Evolutionary conservation across 2,888 invertebrate genomes (phyloP).

Genomic region (Drosophila colorata): DNA sequence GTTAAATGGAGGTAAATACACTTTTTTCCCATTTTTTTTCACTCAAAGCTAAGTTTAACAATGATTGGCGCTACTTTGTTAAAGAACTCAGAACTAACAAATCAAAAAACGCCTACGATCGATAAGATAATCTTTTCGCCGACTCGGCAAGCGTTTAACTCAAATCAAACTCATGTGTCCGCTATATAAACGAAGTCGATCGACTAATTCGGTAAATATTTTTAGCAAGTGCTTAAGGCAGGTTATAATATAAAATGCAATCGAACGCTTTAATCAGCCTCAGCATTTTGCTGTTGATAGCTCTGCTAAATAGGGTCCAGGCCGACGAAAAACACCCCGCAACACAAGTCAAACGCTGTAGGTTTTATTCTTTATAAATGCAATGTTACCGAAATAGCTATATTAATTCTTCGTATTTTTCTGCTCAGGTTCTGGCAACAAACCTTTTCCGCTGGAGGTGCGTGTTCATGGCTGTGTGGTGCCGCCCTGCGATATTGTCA

Average conservation of each 20-base stretch:
- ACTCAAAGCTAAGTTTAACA: constrained; percentile 1
- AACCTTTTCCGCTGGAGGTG: constrained; percentile 79
- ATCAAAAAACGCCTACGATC: constrained; percentile 25
- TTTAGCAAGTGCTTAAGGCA: constrained; percentile 32
- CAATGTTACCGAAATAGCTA: no score
- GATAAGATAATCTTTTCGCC: constrained; percentile 36
- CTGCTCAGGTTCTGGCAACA: constrained; percentile 63
- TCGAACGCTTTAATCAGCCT: constrained; percentile 31
- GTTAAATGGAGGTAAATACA: no score
- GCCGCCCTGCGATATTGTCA: constrained; percentile 82
- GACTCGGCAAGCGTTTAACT: constrained; percentile 20
- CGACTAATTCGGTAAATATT: constrained; percentile 20
- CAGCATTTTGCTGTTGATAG: constrained; percentile 34
- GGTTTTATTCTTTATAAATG: constrained; percentile 25
- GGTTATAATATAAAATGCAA: constrained; percentile 47
- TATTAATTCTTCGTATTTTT: no score
- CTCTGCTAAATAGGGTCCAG: constrained; percentile 8
- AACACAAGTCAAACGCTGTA: constrained; percentile 74
- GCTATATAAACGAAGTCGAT: constrained; percentile 47
- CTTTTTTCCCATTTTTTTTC: background rate
- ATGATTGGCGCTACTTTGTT: constrained; percentile 13
- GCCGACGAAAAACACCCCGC: constrained; percentile 39
- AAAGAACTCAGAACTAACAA: constrained; percentile 29
- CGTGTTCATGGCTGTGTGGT: constrained; percentile 73
- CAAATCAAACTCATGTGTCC: constrained; percentile 8